Conservation (phyloP, 2,113 vertebrate species). For the Ptilorrhoa leucosticta region DNA sequence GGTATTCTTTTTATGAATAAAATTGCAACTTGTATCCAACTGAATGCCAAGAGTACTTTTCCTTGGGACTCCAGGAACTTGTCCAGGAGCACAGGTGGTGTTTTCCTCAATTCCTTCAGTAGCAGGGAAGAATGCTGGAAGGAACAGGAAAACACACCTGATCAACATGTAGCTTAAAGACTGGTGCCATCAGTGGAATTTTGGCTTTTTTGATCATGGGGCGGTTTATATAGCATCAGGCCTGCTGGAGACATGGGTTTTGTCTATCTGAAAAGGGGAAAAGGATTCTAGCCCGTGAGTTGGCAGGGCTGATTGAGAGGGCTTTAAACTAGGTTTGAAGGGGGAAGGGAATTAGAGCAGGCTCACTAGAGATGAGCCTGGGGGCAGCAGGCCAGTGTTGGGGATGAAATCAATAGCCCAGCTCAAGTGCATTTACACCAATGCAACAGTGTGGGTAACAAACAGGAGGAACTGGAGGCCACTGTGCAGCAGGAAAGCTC, state of each 20-base stretch:
- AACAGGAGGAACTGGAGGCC: background rate
- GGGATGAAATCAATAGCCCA: background rate
- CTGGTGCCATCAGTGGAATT: background rate
- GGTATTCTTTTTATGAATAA: constrained; percentile 39
- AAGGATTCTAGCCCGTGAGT: background rate
- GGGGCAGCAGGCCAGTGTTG: background rate
- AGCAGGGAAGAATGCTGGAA: background rate
- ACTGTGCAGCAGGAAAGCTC: background rate
- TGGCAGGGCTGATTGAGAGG: background rate
- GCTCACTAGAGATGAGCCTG: background rate
- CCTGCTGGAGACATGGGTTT: background rate
- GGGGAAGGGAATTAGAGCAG: background rate
- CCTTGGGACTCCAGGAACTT: background rate
- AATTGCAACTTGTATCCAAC: background rate
- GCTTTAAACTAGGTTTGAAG: background rate
- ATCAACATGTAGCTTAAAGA: background rate
- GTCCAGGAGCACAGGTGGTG: background rate
- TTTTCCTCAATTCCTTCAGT: background rate
- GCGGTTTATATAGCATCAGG: background rate
- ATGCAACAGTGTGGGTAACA: background rate
- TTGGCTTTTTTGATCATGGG: background rate
- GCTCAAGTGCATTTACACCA: background rate
- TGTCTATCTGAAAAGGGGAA: background rate
- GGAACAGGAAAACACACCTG: background rate
- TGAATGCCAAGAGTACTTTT: background rate